Conservation (phyloP, 2,888 invertebrate species). For the Lithodes maja region DNA sequence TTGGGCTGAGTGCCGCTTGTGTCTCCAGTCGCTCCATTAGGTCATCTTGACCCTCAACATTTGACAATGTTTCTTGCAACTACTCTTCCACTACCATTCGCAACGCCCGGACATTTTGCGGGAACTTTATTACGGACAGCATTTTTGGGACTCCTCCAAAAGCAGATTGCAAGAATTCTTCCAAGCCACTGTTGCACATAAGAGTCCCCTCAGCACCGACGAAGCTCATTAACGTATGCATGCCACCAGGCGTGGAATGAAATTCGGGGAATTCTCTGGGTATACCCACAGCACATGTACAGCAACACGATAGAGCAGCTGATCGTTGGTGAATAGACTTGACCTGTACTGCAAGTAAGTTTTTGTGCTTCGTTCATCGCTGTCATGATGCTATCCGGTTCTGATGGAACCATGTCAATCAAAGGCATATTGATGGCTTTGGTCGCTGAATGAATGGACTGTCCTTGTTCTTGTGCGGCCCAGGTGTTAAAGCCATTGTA, state of each 20-base stretch:
- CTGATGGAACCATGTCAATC: slow-evolving; percentile 24
- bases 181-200: background rate
- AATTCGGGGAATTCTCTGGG: background rate
- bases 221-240: background rate
- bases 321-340: too few relatives aligned
- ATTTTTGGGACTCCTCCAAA: slow-evolving; percentile 15
- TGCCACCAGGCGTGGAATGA: background rate
- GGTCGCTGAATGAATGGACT: background rate
- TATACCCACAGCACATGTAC: too few relatives aligned
- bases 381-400: slow-evolving; percentile 25
- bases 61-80: background rate
- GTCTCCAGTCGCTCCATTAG: background rate
- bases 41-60: background rate
- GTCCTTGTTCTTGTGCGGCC: background rate
- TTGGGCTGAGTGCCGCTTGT: background rate
- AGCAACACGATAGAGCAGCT: too few relatives aligned
- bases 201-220: background rate
- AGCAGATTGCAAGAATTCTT: background rate
- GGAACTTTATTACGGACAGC: slow-evolving; percentile 9
- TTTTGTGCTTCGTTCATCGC: slow-evolving; percentile 10
- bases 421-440: slow-evolving; percentile 1
- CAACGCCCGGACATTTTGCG: background rate
- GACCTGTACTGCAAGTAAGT: too few relatives aligned
- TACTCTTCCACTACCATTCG: background rate
- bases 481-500: slow-evolving; percentile 11